A percentile compares a stretch with the other conserved stretches of the same genome.
phyloP scores from a whole-genome alignment of 2,888 invertebrate species.

The Pseudoips prasinana region DNA sequence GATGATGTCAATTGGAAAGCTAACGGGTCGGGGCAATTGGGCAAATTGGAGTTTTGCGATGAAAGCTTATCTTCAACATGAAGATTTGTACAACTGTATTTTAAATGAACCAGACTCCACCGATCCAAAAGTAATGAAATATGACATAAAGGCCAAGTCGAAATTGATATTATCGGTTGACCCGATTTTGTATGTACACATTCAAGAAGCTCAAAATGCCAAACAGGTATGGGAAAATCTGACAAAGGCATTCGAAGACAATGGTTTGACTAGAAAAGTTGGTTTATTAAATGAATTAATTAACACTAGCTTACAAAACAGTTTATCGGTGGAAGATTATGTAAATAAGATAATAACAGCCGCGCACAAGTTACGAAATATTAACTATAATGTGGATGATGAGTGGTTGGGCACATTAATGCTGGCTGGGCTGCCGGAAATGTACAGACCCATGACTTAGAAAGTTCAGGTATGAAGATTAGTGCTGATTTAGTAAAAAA shows the following conservation, averaged over 20 bases:
- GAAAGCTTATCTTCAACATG: too few relatives aligned
- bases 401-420: constrained; percentile 21
- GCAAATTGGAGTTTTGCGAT: neutral
- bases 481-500: too few relatives aligned
- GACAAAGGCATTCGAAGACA: constrained; percentile 13
- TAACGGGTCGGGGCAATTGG: neutral
- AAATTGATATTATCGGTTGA: constrained; percentile 17
- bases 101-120: too few relatives aligned
- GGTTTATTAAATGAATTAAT: constrained; percentile 18
- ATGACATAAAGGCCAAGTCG: constrained; percentile 16
- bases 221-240: constrained; percentile 15
- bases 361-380: constrained; percentile 15
- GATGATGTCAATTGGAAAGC: neutral
- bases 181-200: constrained; percentile 11
- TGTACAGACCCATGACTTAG: constrained; percentile 1
- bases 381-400: constrained; percentile 16
- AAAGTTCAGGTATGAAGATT: too few relatives aligned
- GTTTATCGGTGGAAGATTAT: constrained; percentile 12
- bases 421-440: constrained; percentile 21
- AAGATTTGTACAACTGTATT: too few relatives aligned
- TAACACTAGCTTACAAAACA: constrained; percentile 17
- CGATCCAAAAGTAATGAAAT: too few relatives aligned
- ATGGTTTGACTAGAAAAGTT: constrained; percentile 11
- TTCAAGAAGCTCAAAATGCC: constrained; percentile 13
- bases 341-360: constrained; percentile 10